Conservation (phyloP, 2,113 vertebrate genomes). For the human region GRCh38 chr19:49775501-49776000, state of each 20-base stretch:
- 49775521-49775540: background rate
- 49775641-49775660: background rate
- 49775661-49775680: background rate
- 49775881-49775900: background rate
- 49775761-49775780: background rate
- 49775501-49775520: background rate
- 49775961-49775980: background rate
- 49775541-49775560: background rate
- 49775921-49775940: rapidly evolving
- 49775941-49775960: background rate
- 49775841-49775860: rapidly evolving
- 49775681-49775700: background rate
- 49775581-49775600: background rate
- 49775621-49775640: background rate
- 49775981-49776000: background rate
- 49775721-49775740: background rate
- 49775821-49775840: background rate
- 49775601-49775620: background rate
- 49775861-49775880: background rate
- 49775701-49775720: background rate
- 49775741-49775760: background rate
- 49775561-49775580: background rate
- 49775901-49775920: background rate
- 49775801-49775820: background rate
- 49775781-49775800: background rate